phyloP scores from a whole-genome alignment of 2,888 invertebrate genomes.

The Melanostoma mellinum region DNA sequence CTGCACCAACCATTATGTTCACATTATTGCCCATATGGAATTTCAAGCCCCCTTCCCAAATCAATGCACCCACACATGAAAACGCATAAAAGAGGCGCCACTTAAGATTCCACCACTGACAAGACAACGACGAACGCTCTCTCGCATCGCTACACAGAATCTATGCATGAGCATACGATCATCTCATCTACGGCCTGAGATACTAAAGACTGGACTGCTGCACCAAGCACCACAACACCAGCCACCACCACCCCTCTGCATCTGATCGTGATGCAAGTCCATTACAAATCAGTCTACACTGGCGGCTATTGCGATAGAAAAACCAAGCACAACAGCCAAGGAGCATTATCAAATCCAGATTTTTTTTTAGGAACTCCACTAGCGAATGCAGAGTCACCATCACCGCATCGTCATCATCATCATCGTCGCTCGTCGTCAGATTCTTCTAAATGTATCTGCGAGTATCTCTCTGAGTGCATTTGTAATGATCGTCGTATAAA shows the following conservation, averaged over 20 bases:
- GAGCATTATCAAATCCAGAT: constrained; percentile 67
- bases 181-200: constrained; percentile 41
- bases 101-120: constrained; percentile 72
- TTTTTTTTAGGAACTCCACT: constrained; percentile 8
- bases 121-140: constrained; percentile 27
- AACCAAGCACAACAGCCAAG: constrained; percentile 4
- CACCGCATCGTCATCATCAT: constrained; percentile 26
- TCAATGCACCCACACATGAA: constrained; percentile 59
- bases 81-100: constrained; percentile 70
- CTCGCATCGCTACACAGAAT: constrained; percentile 29
- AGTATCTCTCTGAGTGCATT: constrained; percentile 72
- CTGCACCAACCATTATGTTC: too few species aligned
- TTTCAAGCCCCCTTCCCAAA: constrained; percentile 1
- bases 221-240: constrained; percentile 34
- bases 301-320: constrained; percentile 43
- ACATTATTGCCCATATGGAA: background rate
- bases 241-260: constrained; percentile 25
- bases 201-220: background rate
- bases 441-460: constrained; percentile 65
- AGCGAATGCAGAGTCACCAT: background rate
- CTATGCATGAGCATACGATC: constrained; percentile 36
- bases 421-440: constrained; percentile 33
- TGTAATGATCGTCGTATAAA: constrained; percentile 73
- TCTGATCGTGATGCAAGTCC: constrained; percentile 54
- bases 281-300: constrained; percentile 51